Evolutionary conservation across 2,888 invertebrate genomes (phyloP).

Genomic region (Adineta ricciae): DNA sequence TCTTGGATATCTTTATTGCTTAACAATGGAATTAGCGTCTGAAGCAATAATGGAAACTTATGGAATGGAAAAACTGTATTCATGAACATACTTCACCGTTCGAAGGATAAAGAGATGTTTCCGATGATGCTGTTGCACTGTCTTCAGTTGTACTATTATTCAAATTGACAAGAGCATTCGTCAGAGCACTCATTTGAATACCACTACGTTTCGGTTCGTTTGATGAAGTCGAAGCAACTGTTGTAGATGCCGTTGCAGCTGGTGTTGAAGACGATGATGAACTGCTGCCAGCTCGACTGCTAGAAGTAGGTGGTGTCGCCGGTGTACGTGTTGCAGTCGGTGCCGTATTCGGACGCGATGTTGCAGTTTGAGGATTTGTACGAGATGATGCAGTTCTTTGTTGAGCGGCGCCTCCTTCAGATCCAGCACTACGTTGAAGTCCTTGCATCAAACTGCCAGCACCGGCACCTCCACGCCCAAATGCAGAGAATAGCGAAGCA

Average conservation of each 20-base stretch:
- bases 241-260: neutral
- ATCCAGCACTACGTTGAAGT: neutral
- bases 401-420: neutral
- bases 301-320: neutral
- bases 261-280: neutral
- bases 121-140: neutral
- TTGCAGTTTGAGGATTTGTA: neutral
- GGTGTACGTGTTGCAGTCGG: neutral
- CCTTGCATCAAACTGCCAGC: neutral
- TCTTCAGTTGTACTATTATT: neutral
- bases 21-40: constrained; percentile 51
- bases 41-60: neutral
- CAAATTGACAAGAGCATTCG: neutral
- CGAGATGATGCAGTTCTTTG: neutral
- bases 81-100: constrained; percentile 55
- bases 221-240: neutral
- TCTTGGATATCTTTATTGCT: constrained; percentile 53
- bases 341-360: neutral
- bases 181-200: neutral
- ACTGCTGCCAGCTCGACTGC: constrained; percentile 21
- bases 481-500: neutral
- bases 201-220: neutral
- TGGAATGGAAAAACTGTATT: neutral
- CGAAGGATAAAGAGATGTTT: constrained; percentile 40
- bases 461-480: neutral